Evolutionary conservation across 2,888 invertebrate genomes (phyloP).

Genomic region (Tiliacea aurago): DNA sequence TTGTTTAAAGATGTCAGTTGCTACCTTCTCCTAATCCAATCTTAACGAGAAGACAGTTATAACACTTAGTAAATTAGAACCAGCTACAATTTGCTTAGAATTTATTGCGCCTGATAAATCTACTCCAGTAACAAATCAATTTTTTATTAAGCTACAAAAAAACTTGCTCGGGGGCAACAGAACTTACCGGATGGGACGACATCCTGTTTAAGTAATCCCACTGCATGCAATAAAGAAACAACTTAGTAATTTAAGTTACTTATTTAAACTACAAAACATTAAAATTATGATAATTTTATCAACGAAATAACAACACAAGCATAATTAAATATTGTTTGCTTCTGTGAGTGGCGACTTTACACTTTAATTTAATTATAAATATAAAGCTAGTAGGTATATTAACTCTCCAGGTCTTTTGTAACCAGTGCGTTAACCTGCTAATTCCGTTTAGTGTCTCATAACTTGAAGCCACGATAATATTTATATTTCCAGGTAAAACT

Average conservation of each 20-base stretch:
- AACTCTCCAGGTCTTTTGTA: conserved; percentile 22
- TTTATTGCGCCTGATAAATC: conserved; percentile 51
- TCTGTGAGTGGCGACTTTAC: conserved; percentile 22
- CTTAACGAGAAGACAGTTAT: conserved; percentile 5
- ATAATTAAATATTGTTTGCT: conserved; percentile 13
- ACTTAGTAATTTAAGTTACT: conserved; percentile 39
- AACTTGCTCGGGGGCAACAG: conserved; percentile 48
- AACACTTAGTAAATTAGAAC: conserved; percentile 25
- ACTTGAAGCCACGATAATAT: conserved; percentile 42
- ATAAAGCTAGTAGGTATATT: background rate
- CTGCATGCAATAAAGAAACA: conserved; percentile 39
- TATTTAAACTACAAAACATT: conserved; percentile 6
- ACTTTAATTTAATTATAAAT: conserved; percentile 31
- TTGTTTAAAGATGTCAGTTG: background rate
- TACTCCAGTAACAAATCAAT: conserved; percentile 39
- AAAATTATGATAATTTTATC: conserved; percentile 34
- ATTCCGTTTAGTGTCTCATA: conserved; percentile 38
- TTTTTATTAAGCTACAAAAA: conserved; percentile 29
- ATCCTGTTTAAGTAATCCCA: conserved; percentile 54
- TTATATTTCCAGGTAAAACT: conserved; percentile 84
- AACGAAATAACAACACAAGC: conserved; percentile 18
- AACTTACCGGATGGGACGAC: conserved; percentile 60
- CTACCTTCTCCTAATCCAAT: conserved; percentile 10
- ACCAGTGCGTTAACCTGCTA: conserved; percentile 63
- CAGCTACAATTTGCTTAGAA: conserved; percentile 28